A percentile compares a stretch with the other conserved stretches of the same genome.
Evolutionary conservation across 2,113 vertebrate genomes (phyloP).

Genomic region (Emberiza fucata): DNA sequence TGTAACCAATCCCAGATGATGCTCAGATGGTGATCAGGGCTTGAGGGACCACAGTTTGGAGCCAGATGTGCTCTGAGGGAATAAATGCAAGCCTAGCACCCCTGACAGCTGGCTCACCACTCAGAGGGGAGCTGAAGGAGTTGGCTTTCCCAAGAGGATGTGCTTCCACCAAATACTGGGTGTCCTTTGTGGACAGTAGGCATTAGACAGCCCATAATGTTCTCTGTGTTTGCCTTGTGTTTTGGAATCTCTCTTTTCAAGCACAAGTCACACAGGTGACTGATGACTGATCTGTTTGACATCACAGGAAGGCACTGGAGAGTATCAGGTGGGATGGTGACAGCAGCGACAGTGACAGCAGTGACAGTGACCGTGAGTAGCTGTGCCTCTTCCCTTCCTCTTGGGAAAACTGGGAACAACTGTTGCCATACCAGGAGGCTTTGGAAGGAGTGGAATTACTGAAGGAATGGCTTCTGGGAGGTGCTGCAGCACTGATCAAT

Average conservation of each 20-base stretch:
- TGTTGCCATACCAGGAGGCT: fast-evolving
- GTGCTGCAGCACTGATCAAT: background rate
- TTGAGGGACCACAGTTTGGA: background rate
- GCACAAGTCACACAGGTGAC: background rate
- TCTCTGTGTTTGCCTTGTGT: background rate
- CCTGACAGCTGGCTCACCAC: background rate
- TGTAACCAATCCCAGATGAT: background rate
- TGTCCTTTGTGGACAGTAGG: background rate
- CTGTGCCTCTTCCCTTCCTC: background rate
- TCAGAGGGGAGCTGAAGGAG: background rate
- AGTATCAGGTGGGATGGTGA: background rate
- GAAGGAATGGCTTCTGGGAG: background rate
- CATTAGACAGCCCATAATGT: background rate
- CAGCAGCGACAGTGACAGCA: constrained; percentile 6
- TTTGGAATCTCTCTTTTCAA: background rate
- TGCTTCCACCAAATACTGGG: background rate
- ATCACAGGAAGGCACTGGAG: constrained; percentile 59
- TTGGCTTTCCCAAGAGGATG: background rate
- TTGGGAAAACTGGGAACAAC: background rate
- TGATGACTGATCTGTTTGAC: background rate
- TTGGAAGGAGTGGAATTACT: background rate
- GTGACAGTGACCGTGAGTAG: constrained; percentile 22
- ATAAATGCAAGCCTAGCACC: background rate
- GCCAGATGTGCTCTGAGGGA: background rate
- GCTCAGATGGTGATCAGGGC: background rate